A percentile compares a stretch with the other conserved stretches of the same genome.
phyloP scores from a whole-genome alignment of 2,797 vertebrate species.

The Staurois parvus region DNA sequence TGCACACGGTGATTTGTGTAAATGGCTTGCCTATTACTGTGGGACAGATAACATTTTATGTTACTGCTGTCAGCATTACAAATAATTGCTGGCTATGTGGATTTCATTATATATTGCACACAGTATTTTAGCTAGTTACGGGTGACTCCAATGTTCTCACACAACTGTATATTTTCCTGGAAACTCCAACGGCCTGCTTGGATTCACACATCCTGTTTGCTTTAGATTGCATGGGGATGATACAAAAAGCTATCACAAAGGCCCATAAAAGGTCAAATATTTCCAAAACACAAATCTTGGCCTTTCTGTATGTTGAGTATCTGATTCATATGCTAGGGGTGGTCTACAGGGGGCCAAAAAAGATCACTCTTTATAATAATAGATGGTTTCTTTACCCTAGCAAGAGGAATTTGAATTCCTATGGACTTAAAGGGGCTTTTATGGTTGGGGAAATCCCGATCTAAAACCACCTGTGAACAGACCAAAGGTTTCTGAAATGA shows the following conservation, averaged over 20 bases:
- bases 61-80: conserved; percentile 1
- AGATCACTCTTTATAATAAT: too few species aligned
- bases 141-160: conserved; percentile 10
- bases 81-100: not conserved
- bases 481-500: too few species aligned
- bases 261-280: conserved; percentile 7
- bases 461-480: too few species aligned
- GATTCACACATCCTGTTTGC: conserved; percentile 57
- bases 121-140: not conserved
- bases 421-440: too few species aligned
- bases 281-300: conserved; percentile 1
- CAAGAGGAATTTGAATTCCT: too few species aligned
- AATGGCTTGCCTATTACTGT: not conserved
- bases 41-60: not conserved
- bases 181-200: conserved; percentile 16
- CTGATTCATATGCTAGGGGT: not conserved
- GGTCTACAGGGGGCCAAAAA: not conserved
- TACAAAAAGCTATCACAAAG: conserved; percentile 25
- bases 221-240: conserved; percentile 36
- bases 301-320: not conserved
- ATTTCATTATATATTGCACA: not conserved
- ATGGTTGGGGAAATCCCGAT: too few species aligned
- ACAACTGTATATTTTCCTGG: conserved; percentile 21
- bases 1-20: not conserved
- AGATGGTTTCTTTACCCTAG: too few species aligned